Conservation (phyloP, 2,113 vertebrate species). For the Gobiocypris rarus region DNA sequence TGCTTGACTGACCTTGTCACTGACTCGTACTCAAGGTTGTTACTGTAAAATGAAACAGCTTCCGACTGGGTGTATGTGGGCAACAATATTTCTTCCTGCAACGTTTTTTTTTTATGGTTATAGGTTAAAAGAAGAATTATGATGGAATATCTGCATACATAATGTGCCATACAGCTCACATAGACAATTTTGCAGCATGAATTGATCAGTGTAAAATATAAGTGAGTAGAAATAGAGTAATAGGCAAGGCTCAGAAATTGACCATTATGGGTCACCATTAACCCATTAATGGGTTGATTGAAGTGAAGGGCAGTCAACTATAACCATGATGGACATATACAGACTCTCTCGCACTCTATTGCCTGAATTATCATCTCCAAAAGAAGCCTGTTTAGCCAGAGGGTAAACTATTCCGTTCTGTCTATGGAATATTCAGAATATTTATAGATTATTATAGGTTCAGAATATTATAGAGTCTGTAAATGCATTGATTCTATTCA, state of each 20-base stretch:
- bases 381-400: background rate
- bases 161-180: background rate
- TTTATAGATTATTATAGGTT: no score
- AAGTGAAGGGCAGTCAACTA: background rate
- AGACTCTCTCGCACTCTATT: background rate
- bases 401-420: no score
- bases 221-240: background rate
- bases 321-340: background rate
- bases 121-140: background rate
- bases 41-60: no score
- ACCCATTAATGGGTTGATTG: constrained; percentile 4
- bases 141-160: background rate
- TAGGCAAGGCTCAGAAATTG: background rate
- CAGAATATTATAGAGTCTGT: background rate
- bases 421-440: no score
- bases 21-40: no score
- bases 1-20: no score
- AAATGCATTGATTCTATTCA: background rate
- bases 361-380: background rate
- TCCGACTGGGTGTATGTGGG: no score
- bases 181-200: background rate
- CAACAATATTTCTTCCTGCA: constrained; percentile 11
- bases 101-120: background rate
- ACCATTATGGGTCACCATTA: background rate
- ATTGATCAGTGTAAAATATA: background rate